Evolutionary conservation across 1,140 invertebrate species (phyloP).

Genomic region (Drosophila kepulauana): DNA sequence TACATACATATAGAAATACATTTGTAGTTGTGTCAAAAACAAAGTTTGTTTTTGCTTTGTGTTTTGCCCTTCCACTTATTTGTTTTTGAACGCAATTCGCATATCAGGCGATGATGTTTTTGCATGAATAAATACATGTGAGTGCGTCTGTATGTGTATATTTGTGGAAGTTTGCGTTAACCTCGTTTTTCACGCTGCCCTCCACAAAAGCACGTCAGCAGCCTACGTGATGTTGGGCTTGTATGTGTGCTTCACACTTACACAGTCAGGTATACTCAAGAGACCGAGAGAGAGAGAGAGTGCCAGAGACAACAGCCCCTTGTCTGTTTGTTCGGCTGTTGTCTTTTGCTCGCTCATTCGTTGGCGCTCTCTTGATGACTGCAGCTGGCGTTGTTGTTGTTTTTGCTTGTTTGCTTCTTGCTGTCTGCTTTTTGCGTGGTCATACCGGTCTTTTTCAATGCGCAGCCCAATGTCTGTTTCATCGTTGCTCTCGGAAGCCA

Average conservation of each 20-base stretch:
- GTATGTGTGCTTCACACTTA: conserved; percentile 35
- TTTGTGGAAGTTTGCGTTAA: conserved; percentile 49
- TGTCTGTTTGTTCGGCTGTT: conserved; percentile 46
- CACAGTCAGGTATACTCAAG: conserved; percentile 27
- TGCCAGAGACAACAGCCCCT: not conserved
- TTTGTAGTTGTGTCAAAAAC: conserved; percentile 42
- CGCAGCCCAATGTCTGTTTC: conserved; percentile 41
- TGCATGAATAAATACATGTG: conserved; percentile 25
- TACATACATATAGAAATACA: conserved; percentile 25
- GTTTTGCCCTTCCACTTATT: conserved; percentile 68
- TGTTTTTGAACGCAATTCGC: conserved; percentile 69
- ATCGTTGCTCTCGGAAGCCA: conserved; percentile 19
- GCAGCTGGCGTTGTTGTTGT: conserved; percentile 2
- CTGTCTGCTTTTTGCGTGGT: conserved; percentile 58
- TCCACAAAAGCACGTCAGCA: conserved; percentile 50
- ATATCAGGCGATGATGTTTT: conserved; percentile 70
- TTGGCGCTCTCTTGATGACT: conserved; percentile 37
- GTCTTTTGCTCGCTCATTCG: conserved; percentile 47
- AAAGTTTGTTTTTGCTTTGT: conserved; percentile 53
- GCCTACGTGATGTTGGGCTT: conserved; percentile 67
- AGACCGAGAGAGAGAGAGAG: conserved; percentile 22
- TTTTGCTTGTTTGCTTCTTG: conserved; percentile 10
- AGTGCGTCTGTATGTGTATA: conserved; percentile 17
- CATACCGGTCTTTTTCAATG: conserved; percentile 72
- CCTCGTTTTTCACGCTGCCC: conserved; percentile 58